A percentile compares a stretch with the other conserved stretches of the same genome.
Conservation (phyloP, 2,797 vertebrate genomes). For the Anomalospiza imberbis region DNA sequence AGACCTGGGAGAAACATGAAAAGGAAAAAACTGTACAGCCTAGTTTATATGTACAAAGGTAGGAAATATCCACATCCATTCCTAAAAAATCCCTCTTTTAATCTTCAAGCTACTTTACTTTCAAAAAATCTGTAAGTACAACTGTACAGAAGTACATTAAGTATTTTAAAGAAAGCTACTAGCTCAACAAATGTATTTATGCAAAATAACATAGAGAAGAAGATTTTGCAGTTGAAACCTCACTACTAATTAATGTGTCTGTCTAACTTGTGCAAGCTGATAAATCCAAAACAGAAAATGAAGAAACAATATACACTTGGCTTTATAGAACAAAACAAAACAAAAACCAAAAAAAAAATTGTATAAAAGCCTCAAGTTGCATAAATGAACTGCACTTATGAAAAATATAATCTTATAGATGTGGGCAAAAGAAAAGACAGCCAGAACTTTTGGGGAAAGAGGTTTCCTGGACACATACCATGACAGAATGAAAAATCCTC, state of each 20-base stretch:
- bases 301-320: conserved; percentile 50
- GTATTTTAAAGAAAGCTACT: conserved; percentile 58
- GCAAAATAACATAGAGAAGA: conserved; percentile 59
- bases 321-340: conserved; percentile 59
- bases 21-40: neutral
- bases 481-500: neutral
- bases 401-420: conserved; percentile 65
- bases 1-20: neutral
- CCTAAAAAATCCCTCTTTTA: neutral
- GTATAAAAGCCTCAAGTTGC: conserved; percentile 55
- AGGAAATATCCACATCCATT: neutral
- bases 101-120: neutral
- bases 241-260: conserved; percentile 54
- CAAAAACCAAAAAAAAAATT: conserved; percentile 33
- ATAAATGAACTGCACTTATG: conserved; percentile 52
- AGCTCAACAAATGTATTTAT: conserved; percentile 45
- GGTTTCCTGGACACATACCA: neutral
- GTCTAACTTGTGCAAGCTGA: conserved; percentile 48
- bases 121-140: conserved; percentile 25
- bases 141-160: conserved; percentile 29
- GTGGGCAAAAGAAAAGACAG: neutral
- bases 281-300: conserved; percentile 64
- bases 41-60: neutral
- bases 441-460: neutral
- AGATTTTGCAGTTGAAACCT: conserved; percentile 47